Conservation (phyloP, 2,113 vertebrate genomes). For the Pantherophis guttatus region DNA sequence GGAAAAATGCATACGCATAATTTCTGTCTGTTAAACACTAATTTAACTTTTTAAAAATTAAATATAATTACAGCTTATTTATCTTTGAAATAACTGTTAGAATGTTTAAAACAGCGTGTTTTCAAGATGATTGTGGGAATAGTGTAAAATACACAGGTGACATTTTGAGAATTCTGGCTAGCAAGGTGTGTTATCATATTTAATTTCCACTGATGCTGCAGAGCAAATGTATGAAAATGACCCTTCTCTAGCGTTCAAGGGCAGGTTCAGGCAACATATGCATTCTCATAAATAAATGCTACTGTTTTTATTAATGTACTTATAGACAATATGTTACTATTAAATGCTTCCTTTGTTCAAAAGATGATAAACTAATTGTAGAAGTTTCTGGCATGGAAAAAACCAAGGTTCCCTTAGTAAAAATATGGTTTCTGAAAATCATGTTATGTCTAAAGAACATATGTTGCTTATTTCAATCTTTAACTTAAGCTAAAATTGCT, state of each 20-base stretch:
- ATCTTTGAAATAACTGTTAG: neutral
- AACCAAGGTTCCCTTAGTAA: neutral
- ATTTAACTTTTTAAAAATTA: neutral
- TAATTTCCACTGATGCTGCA: neutral
- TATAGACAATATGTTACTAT: neutral
- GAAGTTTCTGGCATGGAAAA: conserved; percentile 5
- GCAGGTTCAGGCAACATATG: neutral
- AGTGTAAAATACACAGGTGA: neutral
- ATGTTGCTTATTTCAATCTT: neutral
- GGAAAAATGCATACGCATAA: neutral
- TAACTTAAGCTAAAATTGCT: neutral
- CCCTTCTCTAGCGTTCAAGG: neutral
- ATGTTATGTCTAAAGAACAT: conserved; percentile 2
- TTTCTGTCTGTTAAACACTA: neutral
- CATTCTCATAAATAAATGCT: neutral
- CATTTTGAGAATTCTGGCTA: neutral
- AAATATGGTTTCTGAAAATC: neutral
- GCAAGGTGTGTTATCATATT: neutral
- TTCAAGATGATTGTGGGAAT: neutral
- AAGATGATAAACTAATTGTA: neutral
- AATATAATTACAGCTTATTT: neutral
- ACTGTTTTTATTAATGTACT: neutral
- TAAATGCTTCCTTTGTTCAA: conserved; percentile 1
- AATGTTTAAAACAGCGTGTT: neutral
- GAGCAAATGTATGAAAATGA: neutral